Conservation (phyloP, 2,113 vertebrate species). For the Boleophthalmus pectinirostris region DNA sequence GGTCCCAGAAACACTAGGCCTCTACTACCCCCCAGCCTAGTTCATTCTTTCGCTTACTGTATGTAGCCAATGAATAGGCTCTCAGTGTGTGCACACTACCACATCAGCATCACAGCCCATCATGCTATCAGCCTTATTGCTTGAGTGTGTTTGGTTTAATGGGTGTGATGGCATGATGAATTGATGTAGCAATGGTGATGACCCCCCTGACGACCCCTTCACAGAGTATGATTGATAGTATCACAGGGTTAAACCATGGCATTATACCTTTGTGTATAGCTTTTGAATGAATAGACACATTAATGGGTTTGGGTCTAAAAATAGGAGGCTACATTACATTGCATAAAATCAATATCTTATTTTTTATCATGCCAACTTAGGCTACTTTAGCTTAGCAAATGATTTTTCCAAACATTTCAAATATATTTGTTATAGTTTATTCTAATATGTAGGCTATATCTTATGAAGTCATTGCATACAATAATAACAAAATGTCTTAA, state of each 20-base stretch:
- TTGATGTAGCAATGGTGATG: slow-evolving; percentile 39
- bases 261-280: not conserved
- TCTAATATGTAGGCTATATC: too few species aligned
- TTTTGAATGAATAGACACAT: not conserved
- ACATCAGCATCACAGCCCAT: not conserved
- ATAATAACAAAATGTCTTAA: too few species aligned
- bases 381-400: too few species aligned
- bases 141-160: slow-evolving; percentile 24
- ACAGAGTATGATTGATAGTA: slow-evolving; percentile 28
- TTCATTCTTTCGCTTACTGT: not conserved
- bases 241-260: not conserved
- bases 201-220: slow-evolving; percentile 48
- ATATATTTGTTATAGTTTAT: too few species aligned
- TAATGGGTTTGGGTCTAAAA: too few species aligned
- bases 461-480: too few species aligned
- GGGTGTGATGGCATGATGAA: slow-evolving; percentile 48
- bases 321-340: too few species aligned
- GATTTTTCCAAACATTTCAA: too few species aligned
- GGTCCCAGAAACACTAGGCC: not conserved
- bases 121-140: not conserved
- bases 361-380: too few species aligned
- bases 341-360: too few species aligned
- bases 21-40: not conserved
- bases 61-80: not conserved
- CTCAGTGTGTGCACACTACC: slow-evolving; percentile 10